These are phyloP conservation scores for Pao palembangensis DNA, from an alignment of 2,113 vertebrate genomes.

Conservation along the genomic window DNA sequence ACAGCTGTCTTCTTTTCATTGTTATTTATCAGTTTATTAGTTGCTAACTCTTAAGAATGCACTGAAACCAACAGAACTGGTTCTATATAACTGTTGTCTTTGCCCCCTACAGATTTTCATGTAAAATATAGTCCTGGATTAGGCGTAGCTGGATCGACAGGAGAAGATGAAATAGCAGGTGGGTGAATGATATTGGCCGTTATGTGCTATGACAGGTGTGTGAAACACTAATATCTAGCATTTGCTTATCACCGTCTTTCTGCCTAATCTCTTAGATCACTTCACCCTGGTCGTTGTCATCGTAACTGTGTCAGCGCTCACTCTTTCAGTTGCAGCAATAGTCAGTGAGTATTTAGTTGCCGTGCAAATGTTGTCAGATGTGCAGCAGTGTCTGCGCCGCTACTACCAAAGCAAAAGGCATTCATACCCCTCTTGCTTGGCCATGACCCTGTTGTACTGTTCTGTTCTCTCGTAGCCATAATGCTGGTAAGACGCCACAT, in stretches of 20 bases:
- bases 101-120: too few relatives aligned
- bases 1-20: too few relatives aligned
- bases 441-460: slow-evolving; percentile 22
- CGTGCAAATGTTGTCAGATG: slow-evolving; percentile 7
- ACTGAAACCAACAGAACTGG: background rate
- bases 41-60: background rate
- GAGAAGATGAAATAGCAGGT: slow-evolving; percentile 8
- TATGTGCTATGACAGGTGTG: too few relatives aligned
- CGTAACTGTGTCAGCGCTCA: slow-evolving; percentile 42
- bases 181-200: background rate
- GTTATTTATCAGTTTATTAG: too few relatives aligned
- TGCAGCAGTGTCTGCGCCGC: background rate
- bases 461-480: slow-evolving; percentile 43
- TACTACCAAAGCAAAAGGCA: slow-evolving; percentile 43
- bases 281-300: slow-evolving; percentile 54
- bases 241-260: background rate
- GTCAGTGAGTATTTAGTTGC: slow-evolving; percentile 54
- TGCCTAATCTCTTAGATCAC: slow-evolving; percentile 39
- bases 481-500: slow-evolving; percentile 55
- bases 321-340: slow-evolving; percentile 50
- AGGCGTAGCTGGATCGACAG: slow-evolving; percentile 7
- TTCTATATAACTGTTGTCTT: background rate
- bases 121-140: background rate
- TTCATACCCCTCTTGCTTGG: slow-evolving; percentile 26
- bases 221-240: too few relatives aligned